These are phyloP conservation scores for Peromyscus eremicus DNA, from an alignment of 2,797 vertebrate species.

Conservation along the genomic window DNA sequence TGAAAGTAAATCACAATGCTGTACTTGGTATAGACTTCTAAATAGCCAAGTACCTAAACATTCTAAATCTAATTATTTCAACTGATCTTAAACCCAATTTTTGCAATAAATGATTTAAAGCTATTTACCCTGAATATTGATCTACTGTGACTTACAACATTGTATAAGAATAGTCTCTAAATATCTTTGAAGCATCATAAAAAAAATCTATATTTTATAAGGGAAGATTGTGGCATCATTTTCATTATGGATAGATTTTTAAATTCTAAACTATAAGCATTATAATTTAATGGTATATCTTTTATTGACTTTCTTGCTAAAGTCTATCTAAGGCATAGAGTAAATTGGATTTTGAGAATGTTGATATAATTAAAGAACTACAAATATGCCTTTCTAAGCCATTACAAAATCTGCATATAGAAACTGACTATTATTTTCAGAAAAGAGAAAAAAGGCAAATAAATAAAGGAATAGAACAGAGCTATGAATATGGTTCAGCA, in stretches of 20 bases:
- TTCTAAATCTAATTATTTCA: conserved; percentile 60
- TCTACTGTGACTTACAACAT: conserved; percentile 51
- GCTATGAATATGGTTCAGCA: background rate
- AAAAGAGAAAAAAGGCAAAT: background rate
- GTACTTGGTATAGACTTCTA: background rate
- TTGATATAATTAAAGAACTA: background rate
- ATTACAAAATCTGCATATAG: background rate
- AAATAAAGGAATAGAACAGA: background rate
- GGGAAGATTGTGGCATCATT: background rate
- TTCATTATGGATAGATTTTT: conserved; percentile 1
- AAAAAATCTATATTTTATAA: conserved; percentile 66
- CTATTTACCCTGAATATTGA: conserved; percentile 71
- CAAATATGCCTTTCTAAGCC: background rate
- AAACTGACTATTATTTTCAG: background rate
- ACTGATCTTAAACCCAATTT: conserved; percentile 45
- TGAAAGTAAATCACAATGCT: conserved; percentile 31
- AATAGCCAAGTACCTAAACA: background rate
- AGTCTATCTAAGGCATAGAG: background rate
- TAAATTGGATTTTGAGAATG: background rate
- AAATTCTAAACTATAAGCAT: background rate
- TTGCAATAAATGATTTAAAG: conserved; percentile 59
- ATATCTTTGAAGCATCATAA: conserved; percentile 1
- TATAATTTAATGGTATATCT: conserved; percentile 29
- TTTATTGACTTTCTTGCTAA: conserved; percentile 62
- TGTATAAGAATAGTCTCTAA: conserved; percentile 40